A percentile compares a stretch with the other conserved stretches of the same genome.
phyloP scores from a whole-genome alignment of 2,888 invertebrate species.

The Alcis repandata region DNA sequence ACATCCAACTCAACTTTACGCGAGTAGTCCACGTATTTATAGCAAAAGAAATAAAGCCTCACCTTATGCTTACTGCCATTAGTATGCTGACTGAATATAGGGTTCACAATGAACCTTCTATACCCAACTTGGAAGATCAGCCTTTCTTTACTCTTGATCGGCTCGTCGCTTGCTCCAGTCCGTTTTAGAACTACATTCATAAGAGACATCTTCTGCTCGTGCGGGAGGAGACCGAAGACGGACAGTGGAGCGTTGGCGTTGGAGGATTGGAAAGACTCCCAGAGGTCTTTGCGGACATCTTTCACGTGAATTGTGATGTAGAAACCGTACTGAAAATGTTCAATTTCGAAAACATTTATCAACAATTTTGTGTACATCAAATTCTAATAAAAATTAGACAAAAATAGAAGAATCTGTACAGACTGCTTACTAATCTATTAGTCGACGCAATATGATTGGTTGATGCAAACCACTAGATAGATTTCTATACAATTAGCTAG shows the following conservation, averaged over 20 bases:
- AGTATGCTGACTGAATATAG: conserved; percentile 97
- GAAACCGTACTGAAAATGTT: conserved; percentile 93
- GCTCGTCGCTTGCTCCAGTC: conserved; percentile 89
- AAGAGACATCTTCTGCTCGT: conserved; percentile 98
- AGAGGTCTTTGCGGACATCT: conserved; percentile 91
- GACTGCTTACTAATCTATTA: neutral
- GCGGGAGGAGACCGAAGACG: conserved; percentile 94
- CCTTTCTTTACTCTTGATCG: conserved; percentile 96
- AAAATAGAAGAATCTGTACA: no score
- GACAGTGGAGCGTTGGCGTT: conserved; percentile 85
- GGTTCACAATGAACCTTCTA: conserved; percentile 94
- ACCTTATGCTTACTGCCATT: conserved; percentile 98
- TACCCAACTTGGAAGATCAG: conserved; percentile 98
- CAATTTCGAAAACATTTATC: no score
- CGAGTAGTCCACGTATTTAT: no score
- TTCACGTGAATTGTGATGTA: conserved; percentile 93
- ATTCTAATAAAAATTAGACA: no score
- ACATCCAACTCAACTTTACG: no score
- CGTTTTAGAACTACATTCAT: conserved; percentile 95
- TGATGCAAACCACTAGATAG: no score
- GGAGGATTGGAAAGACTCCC: conserved; percentile 86
- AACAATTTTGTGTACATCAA: no score
- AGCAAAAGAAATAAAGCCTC: conserved; percentile 39
- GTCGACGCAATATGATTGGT: neutral
- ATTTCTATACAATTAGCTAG: no score